Conservation (phyloP, 1,140 invertebrate genomes). For the Diorhabda sublineata region DNA sequence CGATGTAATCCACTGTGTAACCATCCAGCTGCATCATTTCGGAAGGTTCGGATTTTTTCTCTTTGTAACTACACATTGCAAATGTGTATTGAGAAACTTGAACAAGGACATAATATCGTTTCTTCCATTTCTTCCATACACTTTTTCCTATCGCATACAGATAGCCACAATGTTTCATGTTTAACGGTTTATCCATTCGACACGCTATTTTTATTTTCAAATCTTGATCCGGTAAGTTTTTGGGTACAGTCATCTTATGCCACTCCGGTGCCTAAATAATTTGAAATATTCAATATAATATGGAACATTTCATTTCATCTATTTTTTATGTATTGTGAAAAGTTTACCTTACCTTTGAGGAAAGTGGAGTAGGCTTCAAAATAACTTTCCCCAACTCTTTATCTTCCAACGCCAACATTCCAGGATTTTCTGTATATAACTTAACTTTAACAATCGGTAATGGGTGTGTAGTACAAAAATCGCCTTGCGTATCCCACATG, state of each 20-base stretch:
- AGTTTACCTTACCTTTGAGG: conserved; percentile 64
- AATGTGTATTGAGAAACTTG: conserved; percentile 99
- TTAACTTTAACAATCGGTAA: conserved; percentile 95
- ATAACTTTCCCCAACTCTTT: conserved; percentile 96
- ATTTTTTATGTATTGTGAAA: not conserved
- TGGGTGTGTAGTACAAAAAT: conserved; percentile 96
- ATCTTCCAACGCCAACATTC: conserved; percentile 95
- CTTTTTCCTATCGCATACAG: conserved; percentile 93
- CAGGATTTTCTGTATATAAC: conserved; percentile 95
- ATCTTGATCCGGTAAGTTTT: conserved; percentile 92
- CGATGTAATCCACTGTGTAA: conserved; percentile 99
- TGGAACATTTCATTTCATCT: not conserved
- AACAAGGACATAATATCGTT: conserved; percentile 95
- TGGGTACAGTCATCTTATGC: conserved; percentile 95
- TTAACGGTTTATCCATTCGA: conserved; percentile 97
- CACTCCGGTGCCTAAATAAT: conserved; percentile 80
- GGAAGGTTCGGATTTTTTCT: conserved; percentile 98
- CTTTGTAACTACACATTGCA: conserved; percentile 98
- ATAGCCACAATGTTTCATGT: conserved; percentile 95
- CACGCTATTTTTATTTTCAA: conserved; percentile 96
- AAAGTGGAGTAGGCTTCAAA: conserved; percentile 84
- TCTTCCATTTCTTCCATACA: conserved; percentile 99
- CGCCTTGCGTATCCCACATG: conserved; percentile 97
- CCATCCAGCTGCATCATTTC: conserved; percentile 99
- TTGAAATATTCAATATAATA: not conserved